Evolutionary conservation across 2,888 invertebrate genomes (phyloP).

Genomic region (Stegophylla sp.): DNA sequence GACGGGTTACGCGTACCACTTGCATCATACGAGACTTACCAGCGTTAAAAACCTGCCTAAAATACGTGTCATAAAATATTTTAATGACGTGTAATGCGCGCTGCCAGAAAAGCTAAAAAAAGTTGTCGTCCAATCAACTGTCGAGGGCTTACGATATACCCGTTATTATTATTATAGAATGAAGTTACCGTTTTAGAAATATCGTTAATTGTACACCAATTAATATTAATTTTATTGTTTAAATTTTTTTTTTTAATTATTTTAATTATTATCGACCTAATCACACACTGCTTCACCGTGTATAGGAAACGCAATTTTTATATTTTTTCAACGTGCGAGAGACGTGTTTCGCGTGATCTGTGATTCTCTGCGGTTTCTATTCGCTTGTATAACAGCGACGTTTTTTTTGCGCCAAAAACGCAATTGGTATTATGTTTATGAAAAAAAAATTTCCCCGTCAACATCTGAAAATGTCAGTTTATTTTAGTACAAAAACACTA

Average conservation of each 20-base stretch:
- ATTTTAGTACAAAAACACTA: conserved; percentile 38
- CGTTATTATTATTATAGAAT: background rate
- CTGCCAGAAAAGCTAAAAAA: background rate
- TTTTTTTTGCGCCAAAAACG: background rate
- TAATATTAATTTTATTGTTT: background rate
- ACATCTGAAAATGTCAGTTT: conserved; percentile 14
- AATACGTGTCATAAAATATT: background rate
- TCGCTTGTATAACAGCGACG: background rate
- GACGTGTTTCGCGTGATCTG: conserved; percentile 5
- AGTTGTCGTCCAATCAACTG: background rate
- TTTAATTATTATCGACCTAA: no score
- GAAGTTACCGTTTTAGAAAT: conserved; percentile 29
- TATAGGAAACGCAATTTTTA: conserved; percentile 31
- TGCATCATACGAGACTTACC: no score
- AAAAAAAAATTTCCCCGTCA: background rate
- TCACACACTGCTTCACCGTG: conserved; percentile 26
- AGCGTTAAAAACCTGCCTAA: conserved; percentile 47
- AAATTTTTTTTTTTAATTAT: background rate
- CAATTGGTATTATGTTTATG: conserved; percentile 8
- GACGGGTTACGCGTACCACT: background rate
- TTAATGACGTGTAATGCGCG: conserved; percentile 2
- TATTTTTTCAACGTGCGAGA: conserved; percentile 15
- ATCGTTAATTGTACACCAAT: background rate
- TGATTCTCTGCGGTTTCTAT: background rate
- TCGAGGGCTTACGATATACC: background rate